Conservation (phyloP, 2,113 vertebrate genomes). For the Brachypteracias leptosomus region DNA sequence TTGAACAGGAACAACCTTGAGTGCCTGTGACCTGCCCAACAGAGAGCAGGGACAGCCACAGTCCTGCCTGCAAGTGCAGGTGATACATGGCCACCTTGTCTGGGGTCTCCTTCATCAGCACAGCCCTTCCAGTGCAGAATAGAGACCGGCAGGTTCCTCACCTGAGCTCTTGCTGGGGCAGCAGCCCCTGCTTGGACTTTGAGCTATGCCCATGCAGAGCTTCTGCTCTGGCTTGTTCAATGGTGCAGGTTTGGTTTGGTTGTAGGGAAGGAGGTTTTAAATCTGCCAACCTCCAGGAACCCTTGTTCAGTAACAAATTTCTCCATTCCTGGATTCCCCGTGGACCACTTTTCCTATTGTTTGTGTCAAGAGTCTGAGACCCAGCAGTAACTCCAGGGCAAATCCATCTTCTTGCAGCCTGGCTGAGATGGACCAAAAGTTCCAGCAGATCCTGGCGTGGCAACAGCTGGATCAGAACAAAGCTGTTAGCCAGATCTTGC, state of each 20-base stretch:
- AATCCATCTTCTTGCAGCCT: conserved; percentile 74
- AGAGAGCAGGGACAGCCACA: background rate
- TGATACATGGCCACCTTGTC: fast-evolving
- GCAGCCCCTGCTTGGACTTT: background rate
- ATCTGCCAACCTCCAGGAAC: background rate
- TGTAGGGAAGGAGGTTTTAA: background rate
- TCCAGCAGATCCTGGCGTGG: conserved; percentile 87
- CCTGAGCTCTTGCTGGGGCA: background rate
- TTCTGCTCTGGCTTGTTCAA: background rate
- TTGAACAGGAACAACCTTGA: background rate
- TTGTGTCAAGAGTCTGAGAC: background rate
- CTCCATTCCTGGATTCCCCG: background rate
- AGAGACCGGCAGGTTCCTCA: background rate
- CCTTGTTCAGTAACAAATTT: background rate
- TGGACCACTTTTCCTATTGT: background rate
- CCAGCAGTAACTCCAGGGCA: background rate
- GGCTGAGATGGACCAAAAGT: conserved; percentile 85
- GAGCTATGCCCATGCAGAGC: background rate
- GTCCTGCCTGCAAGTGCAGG: background rate
- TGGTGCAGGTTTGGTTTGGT: background rate
- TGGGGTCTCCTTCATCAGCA: background rate
- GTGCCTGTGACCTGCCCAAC: background rate
- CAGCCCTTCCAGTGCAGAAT: background rate
- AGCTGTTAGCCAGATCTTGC: conserved; percentile 88
- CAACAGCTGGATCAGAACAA: conserved; percentile 94